Percentiles rank a stretch among this genome's conserved stretches.
Conservation (phyloP, 2,113 vertebrate species). For the Cairina moschata region DNA sequence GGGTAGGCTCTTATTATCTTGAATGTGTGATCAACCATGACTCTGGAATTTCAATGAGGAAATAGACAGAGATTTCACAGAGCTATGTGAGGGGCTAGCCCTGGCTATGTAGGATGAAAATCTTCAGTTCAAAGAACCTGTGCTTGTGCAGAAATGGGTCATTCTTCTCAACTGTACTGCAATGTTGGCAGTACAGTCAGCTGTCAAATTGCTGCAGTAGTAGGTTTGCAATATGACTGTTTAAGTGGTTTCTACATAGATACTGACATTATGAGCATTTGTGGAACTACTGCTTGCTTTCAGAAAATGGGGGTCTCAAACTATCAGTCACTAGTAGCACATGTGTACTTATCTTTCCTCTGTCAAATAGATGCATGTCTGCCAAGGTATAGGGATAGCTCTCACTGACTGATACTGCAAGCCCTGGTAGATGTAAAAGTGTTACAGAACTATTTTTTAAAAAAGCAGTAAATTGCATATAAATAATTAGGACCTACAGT, state of each 20-base stretch:
- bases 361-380: background rate
- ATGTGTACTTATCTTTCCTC: background rate
- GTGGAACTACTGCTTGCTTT: background rate
- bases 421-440: background rate
- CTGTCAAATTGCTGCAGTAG: background rate
- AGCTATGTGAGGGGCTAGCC: background rate
- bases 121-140: background rate
- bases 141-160: background rate
- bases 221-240: rapidly evolving
- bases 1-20: conserved; percentile 41
- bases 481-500: background rate
- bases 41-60: conserved; percentile 51
- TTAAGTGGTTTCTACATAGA: background rate
- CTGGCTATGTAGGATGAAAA: background rate
- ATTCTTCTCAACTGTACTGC: background rate
- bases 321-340: background rate
- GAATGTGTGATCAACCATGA: conserved; percentile 45
- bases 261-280: background rate
- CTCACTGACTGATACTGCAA: background rate
- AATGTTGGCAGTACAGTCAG: rapidly evolving
- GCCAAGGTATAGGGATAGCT: background rate
- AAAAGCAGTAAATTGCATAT: background rate
- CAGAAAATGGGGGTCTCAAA: background rate
- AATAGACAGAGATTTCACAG: background rate
- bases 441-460: background rate